Base-by-base conservation (phyloP, 2,113 vertebrate genomes). In the Gavia stellata region DNA sequence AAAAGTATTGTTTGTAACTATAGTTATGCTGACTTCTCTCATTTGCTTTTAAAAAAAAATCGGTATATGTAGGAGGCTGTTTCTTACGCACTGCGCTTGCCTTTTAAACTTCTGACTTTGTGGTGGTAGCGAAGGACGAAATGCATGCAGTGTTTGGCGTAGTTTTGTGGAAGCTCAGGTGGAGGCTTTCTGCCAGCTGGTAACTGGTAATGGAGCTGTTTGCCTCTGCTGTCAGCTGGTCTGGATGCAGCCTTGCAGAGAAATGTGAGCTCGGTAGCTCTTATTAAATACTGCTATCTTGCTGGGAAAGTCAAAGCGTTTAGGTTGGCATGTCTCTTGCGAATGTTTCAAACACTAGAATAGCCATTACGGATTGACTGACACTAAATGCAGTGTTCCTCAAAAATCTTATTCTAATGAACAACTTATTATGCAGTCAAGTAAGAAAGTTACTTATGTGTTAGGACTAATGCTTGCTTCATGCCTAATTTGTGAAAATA, bases 381-480 rank as follows among this genome's bases (percentile, higher is more conserved):
- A 40, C 44, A 16, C 72, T 24, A 40, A 79, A 24, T 12, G 4
- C 44, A 21, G 26, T 3, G 12, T 40, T 52, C 62, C 62, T 91
- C 1, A 1, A 16, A 19, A 40, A 24, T 19, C 11, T 44, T 24
- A 8, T 79, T 91, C 28, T 80, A 38, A 59, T 53, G 66, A 85
- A 10, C 17, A 38, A 2, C 15, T 38, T 55, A 25, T 3, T 77
- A 2, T 6, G n/a, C 73, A 83, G 47, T 14, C 38, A 59, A 80
- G 21, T 36, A 20, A 77, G 55, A 88, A 81, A 61, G 44, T 62
- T 62, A 29, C 38, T 74, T 10, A 0, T 3, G 28, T 72, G 86
- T 83, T 53, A 65, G 84, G 71, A 38, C 62, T 91, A 55, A 49
- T 73, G 17, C 78, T 94, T 85, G 68, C 75, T 93, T 88, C 78